Conservation (phyloP, 2,113 vertebrate species). For the Phylloscopus trochilus region DNA sequence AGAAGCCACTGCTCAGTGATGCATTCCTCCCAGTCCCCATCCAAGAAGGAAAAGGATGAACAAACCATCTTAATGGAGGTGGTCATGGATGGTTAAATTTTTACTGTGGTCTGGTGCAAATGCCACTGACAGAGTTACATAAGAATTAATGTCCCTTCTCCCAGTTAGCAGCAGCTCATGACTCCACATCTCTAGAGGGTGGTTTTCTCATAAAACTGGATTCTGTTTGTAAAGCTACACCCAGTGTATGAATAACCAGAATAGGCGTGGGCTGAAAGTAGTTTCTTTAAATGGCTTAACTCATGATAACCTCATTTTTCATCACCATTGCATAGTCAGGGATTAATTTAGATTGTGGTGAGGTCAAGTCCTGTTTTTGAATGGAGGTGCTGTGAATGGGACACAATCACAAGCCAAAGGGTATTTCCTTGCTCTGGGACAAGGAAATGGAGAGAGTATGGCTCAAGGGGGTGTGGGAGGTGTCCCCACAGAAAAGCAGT, state of each 20-base stretch:
- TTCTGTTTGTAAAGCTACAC: constrained; percentile 23
- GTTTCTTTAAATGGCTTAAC: not conserved
- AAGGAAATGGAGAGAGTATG: not conserved
- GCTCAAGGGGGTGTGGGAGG: not conserved
- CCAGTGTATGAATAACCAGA: constrained; percentile 4
- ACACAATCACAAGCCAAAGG: not conserved
- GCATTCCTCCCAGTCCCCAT: not conserved
- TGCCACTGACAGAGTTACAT: not conserved
- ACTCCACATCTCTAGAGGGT: not conserved
- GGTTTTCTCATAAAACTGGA: not conserved
- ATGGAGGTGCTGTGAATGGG: not conserved
- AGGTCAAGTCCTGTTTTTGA: not conserved
- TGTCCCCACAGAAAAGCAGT: not conserved
- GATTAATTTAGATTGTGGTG: not conserved
- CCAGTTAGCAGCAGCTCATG: not conserved
- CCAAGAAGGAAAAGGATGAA: not conserved
- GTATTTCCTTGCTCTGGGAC: not conserved
- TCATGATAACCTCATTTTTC: not conserved
- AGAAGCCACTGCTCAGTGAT: not conserved
- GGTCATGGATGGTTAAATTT: not conserved
- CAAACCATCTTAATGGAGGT: not conserved
- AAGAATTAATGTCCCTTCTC: not conserved
- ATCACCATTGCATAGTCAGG: not conserved
- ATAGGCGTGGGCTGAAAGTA: not conserved
- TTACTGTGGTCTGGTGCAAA: not conserved